Conservation (phyloP, 64 coral and sea anemone genomes). For the Montipora cactus region DNA sequence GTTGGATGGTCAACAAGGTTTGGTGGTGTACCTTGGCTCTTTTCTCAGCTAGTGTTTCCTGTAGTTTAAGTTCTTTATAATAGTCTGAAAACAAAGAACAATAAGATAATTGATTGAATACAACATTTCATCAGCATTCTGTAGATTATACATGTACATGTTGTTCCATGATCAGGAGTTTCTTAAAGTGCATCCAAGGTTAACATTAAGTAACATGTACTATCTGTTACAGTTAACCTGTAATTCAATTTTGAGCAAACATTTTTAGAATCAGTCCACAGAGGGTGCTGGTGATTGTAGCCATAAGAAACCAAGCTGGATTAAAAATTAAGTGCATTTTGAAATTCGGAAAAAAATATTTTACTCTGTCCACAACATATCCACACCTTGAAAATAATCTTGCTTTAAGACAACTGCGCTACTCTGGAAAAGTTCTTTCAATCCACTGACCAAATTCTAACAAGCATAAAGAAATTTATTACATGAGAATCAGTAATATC, state of each 20-base stretch:
- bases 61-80: constrained; percentile 76
- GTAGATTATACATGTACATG: no score
- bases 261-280: no score
- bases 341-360: not conserved
- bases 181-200: no score
- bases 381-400: constrained; percentile 82
- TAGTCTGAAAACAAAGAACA: constrained; percentile 64
- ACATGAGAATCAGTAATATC: not conserved
- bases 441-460: constrained; percentile 79
- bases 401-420: constrained; percentile 77
- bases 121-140: not conserved
- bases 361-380: not conserved
- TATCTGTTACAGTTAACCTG: no score
- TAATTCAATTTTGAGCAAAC: no score
- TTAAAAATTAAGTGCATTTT: no score
- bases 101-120: not conserved
- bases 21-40: constrained; percentile 77
- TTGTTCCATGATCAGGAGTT: no score
- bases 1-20: not conserved
- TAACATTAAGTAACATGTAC: no score
- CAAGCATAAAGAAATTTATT: not conserved
- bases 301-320: no score
- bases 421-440: constrained; percentile 83
- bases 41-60: constrained; percentile 81
- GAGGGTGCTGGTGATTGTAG: no score